Base-by-base conservation (phyloP, 2,797 vertebrate species). In the Crypturellus tataupa region DNA sequence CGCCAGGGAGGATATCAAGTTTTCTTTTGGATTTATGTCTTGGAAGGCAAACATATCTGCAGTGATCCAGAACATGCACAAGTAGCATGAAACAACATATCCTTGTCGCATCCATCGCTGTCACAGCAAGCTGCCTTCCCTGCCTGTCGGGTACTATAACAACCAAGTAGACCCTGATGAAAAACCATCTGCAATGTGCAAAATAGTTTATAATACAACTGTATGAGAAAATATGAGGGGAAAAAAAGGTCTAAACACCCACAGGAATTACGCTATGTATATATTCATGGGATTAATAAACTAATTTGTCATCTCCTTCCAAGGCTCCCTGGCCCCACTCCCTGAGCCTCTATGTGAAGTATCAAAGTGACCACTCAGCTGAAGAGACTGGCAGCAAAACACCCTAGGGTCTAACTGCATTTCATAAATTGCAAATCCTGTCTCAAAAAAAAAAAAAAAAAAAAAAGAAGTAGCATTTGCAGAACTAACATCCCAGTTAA, bases 1-100 rank as follows among this genome's bases (percentile, higher is more conserved):
- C 40, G 63, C n/a, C 63, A 67, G 47, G 46, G 40, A 80, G 58
- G 42, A 65, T 80, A 76, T 29, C 79, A 81, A 31, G 27, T 88
- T 91, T 70, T 81, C 42, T 60, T 85, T 31, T 53, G 39, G 40
- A 73, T 86, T 92, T 89, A 24, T 56, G 10, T 58, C n/a, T 51
- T 80, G 62, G 40, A 72, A 86, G 39, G 46, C 68, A 42, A 67
- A 51, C 8, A 2, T 58, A 73, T 25, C 69, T 83, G 79, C 70
- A 82, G 47, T 58, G 40, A 92, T 68, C 42, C 73, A 81, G 83
- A 88, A 70, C 44, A 67, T 1, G 0, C 0, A 0, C 47, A 69
- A 62, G 70, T 44, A 73, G 51, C 4, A 44, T 35, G n/a, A 63
- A 55, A 84, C 67, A 86, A 55, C 2, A 2, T 18, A 78, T 35